These are phyloP conservation scores for Drosophila villosipedis DNA, from an alignment of 2,888 invertebrate species.

Conservation along the genomic window DNA sequence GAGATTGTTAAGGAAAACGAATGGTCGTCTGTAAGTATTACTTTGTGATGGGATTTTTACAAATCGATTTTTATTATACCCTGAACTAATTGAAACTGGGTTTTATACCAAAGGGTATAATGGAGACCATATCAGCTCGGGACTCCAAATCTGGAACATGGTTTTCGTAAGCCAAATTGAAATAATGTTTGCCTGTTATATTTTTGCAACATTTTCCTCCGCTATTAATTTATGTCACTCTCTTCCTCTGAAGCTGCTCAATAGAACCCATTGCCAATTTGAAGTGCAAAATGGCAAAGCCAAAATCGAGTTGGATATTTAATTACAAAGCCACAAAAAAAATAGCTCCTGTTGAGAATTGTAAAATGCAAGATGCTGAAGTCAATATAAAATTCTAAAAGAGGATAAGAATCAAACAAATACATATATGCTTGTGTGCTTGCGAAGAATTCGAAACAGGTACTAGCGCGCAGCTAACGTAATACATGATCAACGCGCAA, in stretches of 20 bases:
- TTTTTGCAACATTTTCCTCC: background rate
- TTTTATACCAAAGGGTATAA: background rate
- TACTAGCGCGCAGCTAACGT: background rate
- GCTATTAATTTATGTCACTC: background rate
- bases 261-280: background rate
- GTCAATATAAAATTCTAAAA: background rate
- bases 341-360: background rate
- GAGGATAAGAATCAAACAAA: background rate
- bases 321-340: background rate
- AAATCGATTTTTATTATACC: background rate
- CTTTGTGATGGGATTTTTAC: background rate
- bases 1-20: background rate
- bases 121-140: background rate
- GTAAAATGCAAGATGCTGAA: background rate
- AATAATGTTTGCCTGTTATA: background rate
- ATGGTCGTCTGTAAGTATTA: background rate
- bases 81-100: background rate
- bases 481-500: background rate
- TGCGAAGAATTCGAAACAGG: background rate
- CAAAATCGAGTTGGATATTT: background rate
- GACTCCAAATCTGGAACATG: background rate
- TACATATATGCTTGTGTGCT: background rate
- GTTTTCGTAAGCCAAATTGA: background rate
- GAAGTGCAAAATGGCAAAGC: background rate
- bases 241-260: background rate